A percentile compares a stretch with the other conserved stretches of the same genome.
Evolutionary conservation across 2,797 vertebrate species (phyloP).

Genomic region (Trichosurus vulpecula): DNA sequence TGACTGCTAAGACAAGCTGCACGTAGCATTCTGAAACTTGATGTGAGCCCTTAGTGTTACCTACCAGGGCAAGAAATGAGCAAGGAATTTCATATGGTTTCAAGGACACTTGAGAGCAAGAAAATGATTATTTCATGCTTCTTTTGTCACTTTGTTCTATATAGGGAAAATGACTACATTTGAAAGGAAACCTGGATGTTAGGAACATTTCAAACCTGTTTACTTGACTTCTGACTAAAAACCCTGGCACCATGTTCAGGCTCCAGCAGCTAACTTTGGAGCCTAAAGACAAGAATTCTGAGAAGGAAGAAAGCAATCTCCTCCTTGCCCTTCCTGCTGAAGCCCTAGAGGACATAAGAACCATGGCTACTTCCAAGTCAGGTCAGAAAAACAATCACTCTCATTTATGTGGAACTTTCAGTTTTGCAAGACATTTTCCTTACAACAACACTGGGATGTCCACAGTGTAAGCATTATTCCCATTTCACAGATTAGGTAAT

Average conservation of each 20-base stretch:
- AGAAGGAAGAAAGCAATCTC: not conserved
- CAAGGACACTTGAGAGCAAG: no score
- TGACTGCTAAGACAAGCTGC: no score
- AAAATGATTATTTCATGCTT: no score
- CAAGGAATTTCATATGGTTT: no score
- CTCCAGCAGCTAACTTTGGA: not conserved
- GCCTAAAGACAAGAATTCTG: not conserved
- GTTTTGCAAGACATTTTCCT: not conserved
- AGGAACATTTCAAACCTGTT: constrained; percentile 8
- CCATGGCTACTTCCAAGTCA: not conserved
- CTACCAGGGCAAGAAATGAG: no score
- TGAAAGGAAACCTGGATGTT: constrained; percentile 31
- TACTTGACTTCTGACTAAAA: constrained; percentile 11
- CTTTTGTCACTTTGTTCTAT: no score
- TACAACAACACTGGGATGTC: not conserved
- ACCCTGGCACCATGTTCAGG: not conserved
- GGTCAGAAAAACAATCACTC: not conserved
- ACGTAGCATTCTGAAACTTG: no score
- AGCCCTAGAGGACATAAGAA: not conserved
- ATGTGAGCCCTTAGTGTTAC: no score
- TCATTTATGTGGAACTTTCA: not conserved
- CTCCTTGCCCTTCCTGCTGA: not conserved
- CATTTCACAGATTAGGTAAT: not conserved
- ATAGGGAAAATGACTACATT: no score
- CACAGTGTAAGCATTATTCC: not conserved